phyloP scores from a whole-genome alignment of 2,888 invertebrate species.

The Sarcophaga carnaria region DNA sequence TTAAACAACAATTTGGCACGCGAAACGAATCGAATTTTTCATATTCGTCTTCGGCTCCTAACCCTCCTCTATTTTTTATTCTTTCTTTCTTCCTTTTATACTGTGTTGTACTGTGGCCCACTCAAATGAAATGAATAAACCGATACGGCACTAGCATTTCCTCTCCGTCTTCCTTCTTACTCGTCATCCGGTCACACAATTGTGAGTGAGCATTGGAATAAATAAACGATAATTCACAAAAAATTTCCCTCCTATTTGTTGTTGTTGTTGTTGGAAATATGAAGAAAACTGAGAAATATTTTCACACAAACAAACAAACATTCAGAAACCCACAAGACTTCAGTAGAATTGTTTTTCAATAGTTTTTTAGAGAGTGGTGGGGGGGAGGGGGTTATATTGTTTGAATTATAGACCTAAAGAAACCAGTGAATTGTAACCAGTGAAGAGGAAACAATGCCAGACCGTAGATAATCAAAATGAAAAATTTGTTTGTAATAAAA shows the following conservation, averaged over 20 bases:
- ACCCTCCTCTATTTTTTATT: neutral
- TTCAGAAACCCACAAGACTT: no score
- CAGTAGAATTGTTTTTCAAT: slow-evolving; percentile 23
- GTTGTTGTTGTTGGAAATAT: slow-evolving; percentile 36
- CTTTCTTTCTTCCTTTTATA: neutral
- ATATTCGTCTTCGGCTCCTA: slow-evolving; percentile 23
- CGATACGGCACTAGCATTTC: neutral
- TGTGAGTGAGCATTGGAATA: slow-evolving; percentile 41
- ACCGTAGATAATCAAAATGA: no score
- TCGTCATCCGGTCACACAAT: slow-evolving; percentile 32
- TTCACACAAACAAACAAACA: no score
- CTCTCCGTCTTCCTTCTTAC: slow-evolving; percentile 5
- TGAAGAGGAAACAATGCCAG: no score
- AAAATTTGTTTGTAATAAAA: no score
- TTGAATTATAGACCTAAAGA: no score
- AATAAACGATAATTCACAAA: slow-evolving; percentile 50
- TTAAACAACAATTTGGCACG: slow-evolving; percentile 69
- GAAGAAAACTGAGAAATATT: slow-evolving; percentile 16
- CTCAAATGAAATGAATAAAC: no score
- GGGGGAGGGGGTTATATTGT: no score
- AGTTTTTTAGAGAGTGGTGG: no score
- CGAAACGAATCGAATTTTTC: slow-evolving; percentile 61
- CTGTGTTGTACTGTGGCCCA: neutral
- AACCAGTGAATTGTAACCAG: no score
- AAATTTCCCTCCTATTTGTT: slow-evolving; percentile 44